These are phyloP conservation scores for Drosophila melanosoma DNA, from an alignment of 2,888 invertebrate species.

Conservation along the genomic window DNA sequence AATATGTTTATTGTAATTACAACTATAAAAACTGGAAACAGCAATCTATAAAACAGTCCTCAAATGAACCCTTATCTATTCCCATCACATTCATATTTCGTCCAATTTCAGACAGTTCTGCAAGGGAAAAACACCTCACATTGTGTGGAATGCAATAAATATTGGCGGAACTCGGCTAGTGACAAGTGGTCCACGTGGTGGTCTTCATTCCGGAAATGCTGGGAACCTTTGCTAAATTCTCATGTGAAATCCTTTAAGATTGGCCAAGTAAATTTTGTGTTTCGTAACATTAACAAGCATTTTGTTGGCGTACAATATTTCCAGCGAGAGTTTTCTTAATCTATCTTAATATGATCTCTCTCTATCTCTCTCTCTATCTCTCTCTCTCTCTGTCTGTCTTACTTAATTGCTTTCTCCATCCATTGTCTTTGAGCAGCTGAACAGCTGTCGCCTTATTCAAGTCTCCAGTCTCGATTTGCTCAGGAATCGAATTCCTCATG, in stretches of 20 bases:
- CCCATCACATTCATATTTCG: not conserved
- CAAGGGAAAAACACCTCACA: not conserved
- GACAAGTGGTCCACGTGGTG: conserved; percentile 15
- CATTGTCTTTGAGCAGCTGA: not conserved
- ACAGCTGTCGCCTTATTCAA: conserved; percentile 57
- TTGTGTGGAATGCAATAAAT: not conserved
- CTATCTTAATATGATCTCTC: not conserved
- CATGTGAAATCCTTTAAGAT: conserved; percentile 3
- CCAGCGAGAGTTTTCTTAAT: not conserved
- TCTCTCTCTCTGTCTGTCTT: not conserved
- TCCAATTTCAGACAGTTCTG: not conserved
- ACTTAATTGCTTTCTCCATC: not conserved
- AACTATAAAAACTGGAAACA: too few species aligned
- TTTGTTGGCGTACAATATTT: conserved; percentile 1
- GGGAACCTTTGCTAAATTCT: not conserved
- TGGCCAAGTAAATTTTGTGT: conserved; percentile 3
- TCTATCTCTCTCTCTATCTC: not conserved
- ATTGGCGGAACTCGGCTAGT: not conserved
- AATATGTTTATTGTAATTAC: too few species aligned
- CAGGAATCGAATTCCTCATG: conserved; percentile 10
- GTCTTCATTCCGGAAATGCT: conserved; percentile 22
- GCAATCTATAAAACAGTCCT: not conserved
- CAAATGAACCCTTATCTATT: not conserved
- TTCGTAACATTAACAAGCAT: not conserved
- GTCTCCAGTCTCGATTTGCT: conserved; percentile 2